Percentiles rank a stretch among this genome's conserved stretches.
phyloP scores from a whole-genome alignment of 2,797 vertebrate species.

The Pangasius krempfi region DNA sequence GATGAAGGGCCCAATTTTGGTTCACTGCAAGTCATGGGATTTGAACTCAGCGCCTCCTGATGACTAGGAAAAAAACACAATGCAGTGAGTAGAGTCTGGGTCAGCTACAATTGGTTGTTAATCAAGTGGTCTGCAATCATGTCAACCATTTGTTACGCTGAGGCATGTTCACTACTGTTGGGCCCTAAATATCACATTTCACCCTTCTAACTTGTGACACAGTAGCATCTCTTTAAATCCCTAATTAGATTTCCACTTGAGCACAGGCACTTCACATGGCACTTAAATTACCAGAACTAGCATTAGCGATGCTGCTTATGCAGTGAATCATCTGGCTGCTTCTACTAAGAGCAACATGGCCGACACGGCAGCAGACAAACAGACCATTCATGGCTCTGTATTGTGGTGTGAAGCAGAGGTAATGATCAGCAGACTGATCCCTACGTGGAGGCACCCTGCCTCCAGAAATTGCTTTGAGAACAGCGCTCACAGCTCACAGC shows the following conservation, averaged over 20 bases:
- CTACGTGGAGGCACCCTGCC: slow-evolving; percentile 37
- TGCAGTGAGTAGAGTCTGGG: neutral
- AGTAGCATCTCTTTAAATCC: slow-evolving; percentile 30
- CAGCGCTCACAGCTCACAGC: slow-evolving; percentile 34
- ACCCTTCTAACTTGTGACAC: neutral
- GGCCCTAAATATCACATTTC: neutral
- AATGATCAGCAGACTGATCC: slow-evolving; percentile 48
- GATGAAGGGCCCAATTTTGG: neutral
- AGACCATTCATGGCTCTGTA: slow-evolving; percentile 30
- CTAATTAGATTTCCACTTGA: slow-evolving; percentile 44
- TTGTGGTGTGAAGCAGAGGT: slow-evolving; percentile 44
- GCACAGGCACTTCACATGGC: slow-evolving; percentile 33
- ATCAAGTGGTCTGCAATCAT: neutral
- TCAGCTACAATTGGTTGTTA: neutral
- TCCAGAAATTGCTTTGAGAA: slow-evolving; percentile 59
- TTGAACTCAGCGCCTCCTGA: neutral
- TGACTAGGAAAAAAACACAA: neutral
- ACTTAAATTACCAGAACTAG: slow-evolving; percentile 49
- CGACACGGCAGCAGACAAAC: slow-evolving; percentile 40
- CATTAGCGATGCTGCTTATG: slow-evolving; percentile 29
- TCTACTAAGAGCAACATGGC: slow-evolving; percentile 31
- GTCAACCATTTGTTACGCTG: neutral
- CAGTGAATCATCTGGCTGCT: slow-evolving; percentile 39
- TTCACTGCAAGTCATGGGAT: neutral
- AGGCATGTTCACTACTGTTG: neutral